Conservation (phyloP, 2,888 invertebrate genomes). For the Chaetoderma sp. region DNA sequence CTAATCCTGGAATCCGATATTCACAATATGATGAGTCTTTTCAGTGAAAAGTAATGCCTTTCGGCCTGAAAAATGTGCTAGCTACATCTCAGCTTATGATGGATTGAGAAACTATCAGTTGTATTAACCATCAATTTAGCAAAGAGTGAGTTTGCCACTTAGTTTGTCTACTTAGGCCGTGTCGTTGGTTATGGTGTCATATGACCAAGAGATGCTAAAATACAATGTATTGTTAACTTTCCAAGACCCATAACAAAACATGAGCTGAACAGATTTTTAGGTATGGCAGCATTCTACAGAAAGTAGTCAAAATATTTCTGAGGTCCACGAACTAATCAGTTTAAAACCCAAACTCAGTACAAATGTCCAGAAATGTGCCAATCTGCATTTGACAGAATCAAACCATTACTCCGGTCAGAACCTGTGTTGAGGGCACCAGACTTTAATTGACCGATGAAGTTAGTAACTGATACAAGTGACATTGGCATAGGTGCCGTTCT, state of each 20-base stretch:
- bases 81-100: too few species aligned
- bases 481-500: constrained; percentile 38
- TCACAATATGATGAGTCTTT: too few species aligned
- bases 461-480: constrained; percentile 43
- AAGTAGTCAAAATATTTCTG: constrained; percentile 33
- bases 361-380: constrained; percentile 49
- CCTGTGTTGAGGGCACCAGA: constrained; percentile 28
- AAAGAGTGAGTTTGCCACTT: constrained; percentile 19
- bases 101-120: background rate
- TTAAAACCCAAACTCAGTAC: constrained; percentile 30
- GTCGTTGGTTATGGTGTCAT: constrained; percentile 35
- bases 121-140: constrained; percentile 20
- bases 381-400: constrained; percentile 50
- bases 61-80: too few species aligned
- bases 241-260: constrained; percentile 23
- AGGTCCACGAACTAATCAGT: constrained; percentile 21
- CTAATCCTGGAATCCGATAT: too few species aligned
- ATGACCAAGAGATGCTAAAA: constrained; percentile 26
- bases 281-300: constrained; percentile 31
- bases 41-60: too few species aligned
- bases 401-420: constrained; percentile 28
- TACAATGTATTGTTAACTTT: constrained; percentile 23
- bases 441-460: constrained; percentile 25
- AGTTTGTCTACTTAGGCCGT: constrained; percentile 34
- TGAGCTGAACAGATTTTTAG: constrained; percentile 31